Evolutionary conservation across 2,113 vertebrate species (phyloP), one percentile per base, ranked within the genome.

Genomic region (Carassius carassius): DNA sequence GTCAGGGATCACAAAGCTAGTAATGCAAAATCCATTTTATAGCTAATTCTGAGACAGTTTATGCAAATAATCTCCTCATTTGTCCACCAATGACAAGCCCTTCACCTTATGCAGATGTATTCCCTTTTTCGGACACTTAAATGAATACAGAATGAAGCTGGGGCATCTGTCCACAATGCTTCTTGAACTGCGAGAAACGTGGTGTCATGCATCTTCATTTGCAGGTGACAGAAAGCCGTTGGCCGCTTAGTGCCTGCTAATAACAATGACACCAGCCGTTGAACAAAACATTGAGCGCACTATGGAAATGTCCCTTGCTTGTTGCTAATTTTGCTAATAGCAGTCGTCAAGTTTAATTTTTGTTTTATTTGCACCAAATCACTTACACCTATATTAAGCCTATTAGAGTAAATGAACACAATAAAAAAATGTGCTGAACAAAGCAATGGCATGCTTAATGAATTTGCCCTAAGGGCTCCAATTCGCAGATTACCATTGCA

Each of bases 131-230:
- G 51, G 0, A 80, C 86, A 41, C 69, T 67, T 14, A 81, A 84
- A 84, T 86, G n/a, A 37, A 81, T 49, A 86, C 51, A 65, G 62
- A 85, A 77, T 83, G 78, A 88, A 54, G 44, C 44, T 47, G 44
- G 2, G 44, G 44, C 37, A 41, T 41, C 37, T 41, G 5, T 35
- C 44, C 73, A 29, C 21, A 80, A 58, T 79, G 16, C 87, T 81
- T 69, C 37, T 47, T 67, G 2, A 47, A 54, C 85, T 69, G 19
- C 80, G 83, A 81, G 60, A 79, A 70, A 86, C 47, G 25, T 56
- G 19, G 16, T 12, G 86, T 62, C 23, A 88, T 89, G 60, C 19
- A 79, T 92, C 82, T 89, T 91, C 67, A 90, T 92, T 89, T 58
- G 10, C 47, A 60, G 70, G 82, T 25, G 87, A 79, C 77, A 72